These are phyloP conservation scores for Hiodon tergisus DNA, from an alignment of 2,113 vertebrate species.

Conservation along the genomic window DNA sequence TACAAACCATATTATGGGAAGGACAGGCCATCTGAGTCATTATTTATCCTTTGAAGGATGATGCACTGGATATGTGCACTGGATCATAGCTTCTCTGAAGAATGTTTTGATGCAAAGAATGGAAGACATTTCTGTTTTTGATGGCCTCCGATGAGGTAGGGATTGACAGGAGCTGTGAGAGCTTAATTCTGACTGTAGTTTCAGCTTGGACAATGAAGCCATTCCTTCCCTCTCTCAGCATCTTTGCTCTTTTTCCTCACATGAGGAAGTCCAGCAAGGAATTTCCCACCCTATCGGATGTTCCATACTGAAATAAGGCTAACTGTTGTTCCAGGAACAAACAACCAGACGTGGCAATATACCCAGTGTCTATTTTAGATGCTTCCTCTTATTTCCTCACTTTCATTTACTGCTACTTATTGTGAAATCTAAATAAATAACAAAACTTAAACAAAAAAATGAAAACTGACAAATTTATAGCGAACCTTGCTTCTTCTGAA, in stretches of 20 bases:
- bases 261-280: not conserved
- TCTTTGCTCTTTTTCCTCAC: not conserved
- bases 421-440: no score
- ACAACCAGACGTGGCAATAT: not conserved
- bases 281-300: not conserved
- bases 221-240: not conserved
- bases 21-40: not conserved
- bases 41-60: not conserved
- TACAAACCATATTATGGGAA: not conserved
- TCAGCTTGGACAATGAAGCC: not conserved
- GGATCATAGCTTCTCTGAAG: not conserved
- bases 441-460: no score
- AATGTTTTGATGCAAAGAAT: no score
- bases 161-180: no score
- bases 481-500: no score
- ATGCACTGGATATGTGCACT: no score
- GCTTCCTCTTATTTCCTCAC: not conserved
- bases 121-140: no score
- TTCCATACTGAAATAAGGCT: conserved; percentile 9
- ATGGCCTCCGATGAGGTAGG: no score
- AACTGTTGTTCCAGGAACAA: not conserved
- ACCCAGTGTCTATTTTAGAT: not conserved
- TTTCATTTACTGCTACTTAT: no score
- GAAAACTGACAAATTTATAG: no score
- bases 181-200: not conserved